Base-by-base conservation (phyloP, 2,888 invertebrate species). In the Homarus gammarus region DNA sequence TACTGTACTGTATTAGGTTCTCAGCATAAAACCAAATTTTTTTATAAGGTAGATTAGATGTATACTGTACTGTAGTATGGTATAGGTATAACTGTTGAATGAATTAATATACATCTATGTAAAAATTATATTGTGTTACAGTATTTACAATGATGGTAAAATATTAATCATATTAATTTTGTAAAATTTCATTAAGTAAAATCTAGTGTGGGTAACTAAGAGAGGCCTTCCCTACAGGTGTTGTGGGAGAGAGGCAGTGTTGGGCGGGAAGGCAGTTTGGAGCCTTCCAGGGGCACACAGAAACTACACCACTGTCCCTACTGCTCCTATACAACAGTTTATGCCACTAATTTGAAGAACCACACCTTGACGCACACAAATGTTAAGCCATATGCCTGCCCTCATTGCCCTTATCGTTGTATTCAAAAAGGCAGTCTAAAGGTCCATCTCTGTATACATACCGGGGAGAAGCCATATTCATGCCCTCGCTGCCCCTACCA, bases 331-430 rank as follows among this genome's bases (percentile, higher is more conserved):
- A 33, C 33, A 18, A 82, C 82, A 64, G 33, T 38, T 49, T 79
- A 79, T 51, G 33, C 22, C 79, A 51, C 51, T n/a, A 79, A 51
- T 33, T n/a, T 79, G 22, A 79, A 56, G 79, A 86, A 78, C 68
- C 86, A 86, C 36, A 70, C 73, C 12, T 40, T 49, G 27, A 78
- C 78, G 12, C 86, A 86, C 68, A 86, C 44, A 38, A 79, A 86
- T 40, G 68, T 36, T 22, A 78, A 86, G 68, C 40, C 78, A 5
- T 68, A 78, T 44, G 36, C 78, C 31, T 86, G 86, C 70, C 86
- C 86, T 8, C 78, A 86, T 44, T 86, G 86, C 68, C 27, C 86
- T 22, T 86, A 86, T 38, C 78, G 75, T 31, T 78, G 78, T 6
- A 86, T 68, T 44, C 78, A 77, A 33, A 86, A 70, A 70, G 70